Evolutionary conservation across 1,140 invertebrate genomes (phyloP), one percentile per base, ranked within the genome.

Genomic region (Pseudomyrmex dendroicus): DNA sequence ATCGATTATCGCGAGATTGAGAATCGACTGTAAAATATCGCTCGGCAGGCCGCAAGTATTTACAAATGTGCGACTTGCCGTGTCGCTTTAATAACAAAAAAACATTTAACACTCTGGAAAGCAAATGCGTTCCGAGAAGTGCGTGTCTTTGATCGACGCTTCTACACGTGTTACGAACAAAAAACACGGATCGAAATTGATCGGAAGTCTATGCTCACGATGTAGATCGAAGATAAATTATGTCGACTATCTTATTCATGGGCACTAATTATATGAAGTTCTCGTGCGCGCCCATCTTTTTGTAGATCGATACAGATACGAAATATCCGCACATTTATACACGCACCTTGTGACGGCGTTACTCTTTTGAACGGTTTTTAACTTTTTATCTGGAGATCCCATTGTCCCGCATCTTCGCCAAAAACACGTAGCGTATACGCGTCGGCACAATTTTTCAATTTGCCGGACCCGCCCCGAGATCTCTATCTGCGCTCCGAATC

Each of bases 361-460:
- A 88, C 87, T 89, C 85, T 90, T 90, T 90, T 82, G 74, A 89
- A 90, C 73, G 70, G 80, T 86, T 84, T 77, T 88, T 77, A 88
- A 66, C 74, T 78, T 84, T 89, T 89, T 90, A 90, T 90, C 89
- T 90, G 13, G 20, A 62, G 9, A 84, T 72, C 61, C 76, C 78
- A 89, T 90, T 90, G 89, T 90, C 89, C 90, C 48, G 83, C 62
- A 89, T 90, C 89, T 89, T 90, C 70, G 87, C 85, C 82, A 90
- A 90, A 90, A 89, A 80, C 80, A 85, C 84, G 86, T 86, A 76
- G 78, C 78, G 48, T 73, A 82, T 59, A 57, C 76, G 74, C 77
- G 63, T 83, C 77, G 78, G 89, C 80, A 90, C 90, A 89, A 90
- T 90, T 90, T 90, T 90, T 90, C 89, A 90, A 90, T 90, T 90